Evolutionary conservation across 2,113 vertebrate species (phyloP).

Genomic region (Hydrolagus affinis): DNA sequence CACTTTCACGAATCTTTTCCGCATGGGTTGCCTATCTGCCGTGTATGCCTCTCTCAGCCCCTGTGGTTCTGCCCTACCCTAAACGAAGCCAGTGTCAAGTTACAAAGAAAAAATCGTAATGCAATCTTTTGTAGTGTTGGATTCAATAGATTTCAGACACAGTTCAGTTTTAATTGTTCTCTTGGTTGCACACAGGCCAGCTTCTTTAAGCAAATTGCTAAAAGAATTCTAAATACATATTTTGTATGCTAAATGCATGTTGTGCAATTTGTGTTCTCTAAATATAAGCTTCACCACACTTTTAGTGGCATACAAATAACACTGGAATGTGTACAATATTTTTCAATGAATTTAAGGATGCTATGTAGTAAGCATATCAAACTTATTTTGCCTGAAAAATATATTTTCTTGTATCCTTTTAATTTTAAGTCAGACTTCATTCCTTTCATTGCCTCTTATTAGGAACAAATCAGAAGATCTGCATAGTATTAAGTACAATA

Average conservation of each 20-base stretch:
- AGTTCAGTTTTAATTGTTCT: not conserved
- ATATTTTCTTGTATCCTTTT: too few species aligned
- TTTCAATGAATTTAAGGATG: not conserved
- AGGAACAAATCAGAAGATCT: too few species aligned
- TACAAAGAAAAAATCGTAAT: constrained; percentile 11
- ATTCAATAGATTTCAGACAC: not conserved
- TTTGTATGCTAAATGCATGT: not conserved
- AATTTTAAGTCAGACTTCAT: not conserved
- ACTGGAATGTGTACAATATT: not conserved
- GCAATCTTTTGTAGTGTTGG: not conserved
- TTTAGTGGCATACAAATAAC: not conserved
- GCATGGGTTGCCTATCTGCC: constrained; percentile 29
- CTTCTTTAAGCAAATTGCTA: not conserved
- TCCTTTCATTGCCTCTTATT: constrained; percentile 14
- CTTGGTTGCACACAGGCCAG: not conserved
- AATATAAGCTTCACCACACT: not conserved
- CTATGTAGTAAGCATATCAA: too few species aligned
- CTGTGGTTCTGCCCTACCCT: constrained; percentile 15
- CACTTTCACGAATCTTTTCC: constrained; percentile 33
- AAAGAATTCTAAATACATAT: not conserved
- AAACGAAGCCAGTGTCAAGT: constrained; percentile 5
- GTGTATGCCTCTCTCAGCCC: constrained; percentile 2
- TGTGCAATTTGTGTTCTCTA: not conserved
- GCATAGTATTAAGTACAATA: too few species aligned
- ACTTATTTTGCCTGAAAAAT: too few species aligned